Conservation (phyloP, 2,797 vertebrate genomes). For the Fistularia tabacaria region DNA sequence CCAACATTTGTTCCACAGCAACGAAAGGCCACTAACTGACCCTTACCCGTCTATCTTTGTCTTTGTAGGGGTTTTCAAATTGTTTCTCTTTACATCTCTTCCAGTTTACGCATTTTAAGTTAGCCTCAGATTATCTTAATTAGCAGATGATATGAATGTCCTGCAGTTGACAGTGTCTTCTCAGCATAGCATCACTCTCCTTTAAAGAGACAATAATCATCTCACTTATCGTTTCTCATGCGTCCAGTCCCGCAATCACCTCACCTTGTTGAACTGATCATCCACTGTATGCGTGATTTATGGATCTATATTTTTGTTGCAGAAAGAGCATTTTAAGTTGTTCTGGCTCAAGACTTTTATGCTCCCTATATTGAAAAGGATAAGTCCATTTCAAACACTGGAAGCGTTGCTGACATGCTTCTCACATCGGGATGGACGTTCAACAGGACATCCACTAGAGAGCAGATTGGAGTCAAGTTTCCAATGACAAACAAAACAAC, state of each 20-base stretch:
- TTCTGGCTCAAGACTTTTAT: too few relatives aligned
- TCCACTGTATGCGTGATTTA: slow-evolving; percentile 23
- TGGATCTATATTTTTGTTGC: slow-evolving; percentile 23
- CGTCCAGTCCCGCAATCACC: slow-evolving; percentile 6
- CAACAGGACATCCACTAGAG: too few relatives aligned
- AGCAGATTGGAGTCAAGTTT: too few relatives aligned
- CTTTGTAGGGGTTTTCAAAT: too few relatives aligned
- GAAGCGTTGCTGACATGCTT: too few relatives aligned
- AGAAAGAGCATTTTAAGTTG: slow-evolving; percentile 24
- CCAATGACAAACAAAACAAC: too few relatives aligned
- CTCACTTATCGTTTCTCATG: slow-evolving; percentile 3
- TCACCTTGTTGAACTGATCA: slow-evolving; percentile 28
- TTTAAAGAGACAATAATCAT: slow-evolving; percentile 10
- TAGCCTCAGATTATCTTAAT: not conserved
- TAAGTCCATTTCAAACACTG: too few relatives aligned
- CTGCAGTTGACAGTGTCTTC: slow-evolving; percentile 2
- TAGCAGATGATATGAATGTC: slow-evolving; percentile 28
- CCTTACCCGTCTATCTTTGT: too few relatives aligned
- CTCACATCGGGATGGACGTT: too few relatives aligned
- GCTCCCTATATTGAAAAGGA: too few relatives aligned
- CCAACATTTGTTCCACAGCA: too few relatives aligned
- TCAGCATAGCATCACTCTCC: not conserved
- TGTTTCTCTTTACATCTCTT: not conserved
- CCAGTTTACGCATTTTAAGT: not conserved
- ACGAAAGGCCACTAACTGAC: too few relatives aligned